These are phyloP conservation scores for Parazoanthus swiftii DNA, from an alignment of 92 coral and sea anemone species.

Conservation along the genomic window DNA sequence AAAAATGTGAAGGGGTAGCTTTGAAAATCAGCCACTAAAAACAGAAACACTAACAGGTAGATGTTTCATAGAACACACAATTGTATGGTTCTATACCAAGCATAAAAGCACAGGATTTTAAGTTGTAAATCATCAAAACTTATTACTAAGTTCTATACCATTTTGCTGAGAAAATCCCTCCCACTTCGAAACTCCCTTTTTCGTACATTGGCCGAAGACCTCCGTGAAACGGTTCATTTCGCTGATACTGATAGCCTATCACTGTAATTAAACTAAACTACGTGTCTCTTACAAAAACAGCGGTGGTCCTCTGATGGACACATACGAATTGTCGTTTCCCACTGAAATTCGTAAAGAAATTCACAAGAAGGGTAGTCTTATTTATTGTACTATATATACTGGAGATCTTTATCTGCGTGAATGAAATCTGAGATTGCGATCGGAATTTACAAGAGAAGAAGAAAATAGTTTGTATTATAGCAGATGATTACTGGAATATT, in stretches of 20 bases:
- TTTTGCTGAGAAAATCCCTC: neutral
- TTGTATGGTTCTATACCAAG: neutral
- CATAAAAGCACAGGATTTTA: too few relatives aligned
- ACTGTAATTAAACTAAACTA: too few relatives aligned
- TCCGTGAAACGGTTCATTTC: too few relatives aligned
- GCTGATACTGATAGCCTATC: too few relatives aligned
- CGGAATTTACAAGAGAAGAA: constrained; percentile 8
- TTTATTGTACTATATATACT: neutral
- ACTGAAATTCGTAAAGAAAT: neutral
- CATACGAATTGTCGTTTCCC: neutral
- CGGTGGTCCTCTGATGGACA: neutral
- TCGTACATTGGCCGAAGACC: too few relatives aligned
- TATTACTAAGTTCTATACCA: too few relatives aligned
- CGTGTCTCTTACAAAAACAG: neutral
- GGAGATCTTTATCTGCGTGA: constrained; percentile 23
- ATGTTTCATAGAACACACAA: neutral
- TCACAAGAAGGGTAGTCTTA: neutral
- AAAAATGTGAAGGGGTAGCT: neutral
- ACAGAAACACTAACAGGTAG: neutral
- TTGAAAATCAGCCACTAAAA: neutral
- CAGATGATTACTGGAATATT: neutral
- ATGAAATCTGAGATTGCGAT: constrained; percentile 20
- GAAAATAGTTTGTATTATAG: constrained; percentile 19
- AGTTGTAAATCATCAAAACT: too few relatives aligned
- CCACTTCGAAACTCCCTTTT: neutral